Evolutionary conservation across 2,797 vertebrate genomes (phyloP).

Genomic region (Macropodus opercularis): DNA sequence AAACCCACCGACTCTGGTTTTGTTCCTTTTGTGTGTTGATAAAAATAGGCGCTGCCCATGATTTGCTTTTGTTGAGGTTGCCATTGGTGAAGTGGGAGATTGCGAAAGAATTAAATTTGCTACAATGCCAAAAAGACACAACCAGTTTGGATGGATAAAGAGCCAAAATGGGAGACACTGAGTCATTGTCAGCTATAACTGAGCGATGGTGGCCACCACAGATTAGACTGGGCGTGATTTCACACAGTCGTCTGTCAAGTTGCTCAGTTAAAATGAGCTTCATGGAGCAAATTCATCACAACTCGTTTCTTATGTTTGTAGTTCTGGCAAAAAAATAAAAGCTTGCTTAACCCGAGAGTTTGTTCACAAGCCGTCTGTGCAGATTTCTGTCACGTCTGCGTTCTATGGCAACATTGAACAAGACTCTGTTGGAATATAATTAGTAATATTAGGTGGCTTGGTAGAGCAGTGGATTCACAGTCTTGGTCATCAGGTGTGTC

Average conservation of each 20-base stretch:
- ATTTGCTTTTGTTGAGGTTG: conserved; percentile 77
- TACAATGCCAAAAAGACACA: conserved; percentile 55
- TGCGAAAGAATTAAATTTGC: conserved; percentile 69
- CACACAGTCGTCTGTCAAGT: conserved; percentile 48
- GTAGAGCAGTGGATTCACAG: too few species aligned
- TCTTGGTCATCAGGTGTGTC: too few species aligned
- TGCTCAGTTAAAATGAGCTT: background rate
- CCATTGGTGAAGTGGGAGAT: conserved; percentile 73
- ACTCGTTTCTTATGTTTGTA: background rate
- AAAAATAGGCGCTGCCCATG: conserved; percentile 60
- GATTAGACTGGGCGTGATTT: conserved; percentile 51
- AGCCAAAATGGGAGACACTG: conserved; percentile 50
- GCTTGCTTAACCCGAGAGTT: background rate
- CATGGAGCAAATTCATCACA: conserved; percentile 11
- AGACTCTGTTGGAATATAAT: too few species aligned
- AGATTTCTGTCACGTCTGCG: too few species aligned
- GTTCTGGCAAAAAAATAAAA: background rate
- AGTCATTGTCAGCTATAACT: conserved; percentile 56
- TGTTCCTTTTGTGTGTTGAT: conserved; percentile 69
- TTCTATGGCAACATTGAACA: too few species aligned
- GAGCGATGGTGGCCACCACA: conserved; percentile 37
- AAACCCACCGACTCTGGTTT: conserved; percentile 69
- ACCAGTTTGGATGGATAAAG: conserved; percentile 53
- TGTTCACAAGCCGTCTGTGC: too few species aligned
- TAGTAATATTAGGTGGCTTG: too few species aligned